Evolutionary conservation across 2,797 vertebrate species (phyloP), one percentile per base, ranked within the genome.

Genomic region (Todus mexicanus): DNA sequence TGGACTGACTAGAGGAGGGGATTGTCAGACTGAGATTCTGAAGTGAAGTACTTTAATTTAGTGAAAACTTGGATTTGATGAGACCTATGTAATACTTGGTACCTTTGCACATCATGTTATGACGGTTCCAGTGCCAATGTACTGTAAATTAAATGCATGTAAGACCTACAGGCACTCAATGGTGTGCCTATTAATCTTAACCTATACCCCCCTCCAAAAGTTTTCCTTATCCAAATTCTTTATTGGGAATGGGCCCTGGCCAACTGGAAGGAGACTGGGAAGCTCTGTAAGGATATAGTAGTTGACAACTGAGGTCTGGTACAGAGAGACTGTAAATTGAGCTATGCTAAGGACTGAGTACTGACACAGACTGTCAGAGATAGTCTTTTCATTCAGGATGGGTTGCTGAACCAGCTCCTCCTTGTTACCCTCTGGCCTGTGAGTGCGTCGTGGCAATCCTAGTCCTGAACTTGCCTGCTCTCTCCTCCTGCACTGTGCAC

Each of bases 291-390:
- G 33, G 56, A 31, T 4, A 2, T 26, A 18, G 31, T 27, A 23
- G 6, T 20, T 7, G 33, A 31, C 22, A 77, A 8, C 60, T 0
- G 3, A 47, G 38, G 31, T 29, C 26, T 16, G 19, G n/a, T 15
- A 4, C 38, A 51, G 63, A 45, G 12, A 21, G 33, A 22, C 37
- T 33, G 15, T 35, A 50, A 56, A 21, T 8, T 17, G 26, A 22
- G 61, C 18, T 10, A 18, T 15, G 54, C 25, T 15, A 26, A 59
- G 63, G 23, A 7, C n/a, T 6, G 22, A 45, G 37, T 14, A n/a
- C 25, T 43, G 42, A 31, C 2, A 0, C 10, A 25, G 22, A 15
- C 42, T 54, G 38, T n/a, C 3, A 3, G 35, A 19, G 3, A 7
- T 13, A 15, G 16, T 26, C 33, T 77, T 11, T 65, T 83, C 4